Evolutionary conservation across 2,113 vertebrate genomes (phyloP).

Genomic region (Tragelaphus imberbis): DNA sequence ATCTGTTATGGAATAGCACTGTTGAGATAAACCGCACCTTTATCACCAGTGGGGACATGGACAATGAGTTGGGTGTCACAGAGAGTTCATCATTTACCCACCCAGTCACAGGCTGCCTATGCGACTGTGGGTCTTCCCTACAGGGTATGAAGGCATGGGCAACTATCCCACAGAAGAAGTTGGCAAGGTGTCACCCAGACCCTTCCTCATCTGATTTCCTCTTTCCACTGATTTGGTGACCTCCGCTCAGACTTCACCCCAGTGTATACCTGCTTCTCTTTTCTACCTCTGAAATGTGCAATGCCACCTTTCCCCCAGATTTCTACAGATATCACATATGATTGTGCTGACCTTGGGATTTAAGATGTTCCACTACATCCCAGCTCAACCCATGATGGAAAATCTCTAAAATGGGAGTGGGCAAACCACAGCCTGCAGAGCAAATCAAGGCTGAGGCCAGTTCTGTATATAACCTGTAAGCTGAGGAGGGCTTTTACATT

Average conservation of each 20-base stretch:
- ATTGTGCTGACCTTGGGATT: neutral
- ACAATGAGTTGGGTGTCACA: neutral
- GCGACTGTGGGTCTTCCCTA: accelerated
- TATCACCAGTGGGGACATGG: no score
- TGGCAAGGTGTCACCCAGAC: neutral
- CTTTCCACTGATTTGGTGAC: neutral
- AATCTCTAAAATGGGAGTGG: accelerated
- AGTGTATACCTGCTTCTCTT: neutral
- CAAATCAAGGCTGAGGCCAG: accelerated
- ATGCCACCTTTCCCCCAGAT: neutral
- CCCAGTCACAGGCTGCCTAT: neutral
- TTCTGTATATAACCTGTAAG: neutral
- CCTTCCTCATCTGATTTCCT: neutral
- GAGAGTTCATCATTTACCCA: neutral
- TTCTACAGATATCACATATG: neutral
- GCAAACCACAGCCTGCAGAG: neutral
- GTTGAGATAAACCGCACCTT: neutral
- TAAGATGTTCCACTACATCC: neutral
- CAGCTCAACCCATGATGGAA: neutral
- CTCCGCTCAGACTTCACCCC: neutral
- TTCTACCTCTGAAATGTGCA: neutral
- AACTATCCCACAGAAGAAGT: neutral
- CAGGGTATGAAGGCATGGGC: neutral
- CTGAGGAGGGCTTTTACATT: neutral
- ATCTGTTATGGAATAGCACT: neutral